Conservation (phyloP, 53 echinoderm and acorn worm species). For the Stichopus horrens region DNA sequence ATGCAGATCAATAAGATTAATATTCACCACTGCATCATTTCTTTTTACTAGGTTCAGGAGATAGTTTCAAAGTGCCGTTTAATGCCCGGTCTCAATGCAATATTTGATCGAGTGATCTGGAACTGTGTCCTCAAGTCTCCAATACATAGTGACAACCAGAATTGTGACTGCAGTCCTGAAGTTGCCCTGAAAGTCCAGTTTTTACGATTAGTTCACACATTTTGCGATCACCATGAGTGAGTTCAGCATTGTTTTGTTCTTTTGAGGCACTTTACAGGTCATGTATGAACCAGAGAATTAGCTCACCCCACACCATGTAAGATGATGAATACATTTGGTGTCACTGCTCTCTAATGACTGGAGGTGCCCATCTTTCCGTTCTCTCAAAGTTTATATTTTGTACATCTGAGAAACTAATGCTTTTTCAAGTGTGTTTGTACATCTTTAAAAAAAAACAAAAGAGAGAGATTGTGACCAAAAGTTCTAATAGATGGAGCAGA, state of each 20-base stretch:
- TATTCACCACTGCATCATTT: neutral
- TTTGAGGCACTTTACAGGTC: too few relatives aligned
- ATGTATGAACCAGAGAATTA: too few relatives aligned
- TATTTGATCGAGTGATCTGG: slow-evolving; percentile 98
- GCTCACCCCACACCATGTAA: too few relatives aligned
- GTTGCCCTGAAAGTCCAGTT: slow-evolving; percentile 98
- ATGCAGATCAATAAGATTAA: neutral
- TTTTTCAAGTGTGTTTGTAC: too few relatives aligned
- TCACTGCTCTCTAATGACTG: too few relatives aligned
- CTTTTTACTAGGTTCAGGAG: slow-evolving; percentile 74
- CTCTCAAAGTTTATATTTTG: too few relatives aligned
- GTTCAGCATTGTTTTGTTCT: slow-evolving; percentile 44
- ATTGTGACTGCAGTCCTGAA: slow-evolving; percentile 98
- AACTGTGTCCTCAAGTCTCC: slow-evolving; percentile 83
- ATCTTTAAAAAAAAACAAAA: too few relatives aligned
- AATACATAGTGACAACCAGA: slow-evolving; percentile 83
- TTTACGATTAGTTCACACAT: slow-evolving; percentile 90
- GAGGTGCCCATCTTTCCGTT: too few relatives aligned
- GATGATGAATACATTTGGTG: too few relatives aligned
- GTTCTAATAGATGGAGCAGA: too few relatives aligned
- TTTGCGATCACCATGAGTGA: slow-evolving; percentile 99
- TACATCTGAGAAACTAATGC: too few relatives aligned
- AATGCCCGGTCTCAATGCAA: slow-evolving; percentile 87
- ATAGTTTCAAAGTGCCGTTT: slow-evolving; percentile 74
- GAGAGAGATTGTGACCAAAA: too few relatives aligned